Conservation (phyloP, 1,140 invertebrate species). For the Saccostrea glomerata region DNA sequence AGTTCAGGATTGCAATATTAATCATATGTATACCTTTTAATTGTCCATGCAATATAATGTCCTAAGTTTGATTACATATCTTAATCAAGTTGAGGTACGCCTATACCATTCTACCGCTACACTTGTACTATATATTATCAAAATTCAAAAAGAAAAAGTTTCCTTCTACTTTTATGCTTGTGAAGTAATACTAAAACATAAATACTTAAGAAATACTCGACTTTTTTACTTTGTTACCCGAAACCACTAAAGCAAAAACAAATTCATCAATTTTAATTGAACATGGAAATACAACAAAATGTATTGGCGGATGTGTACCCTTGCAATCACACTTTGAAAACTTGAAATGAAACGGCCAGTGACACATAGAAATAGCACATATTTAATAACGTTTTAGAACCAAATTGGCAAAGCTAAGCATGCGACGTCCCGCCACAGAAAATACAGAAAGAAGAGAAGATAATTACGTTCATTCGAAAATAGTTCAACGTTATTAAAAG, state of each 20-base stretch:
- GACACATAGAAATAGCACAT: conserved; percentile 31
- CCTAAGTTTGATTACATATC: background rate
- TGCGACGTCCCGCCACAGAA: conserved; percentile 2
- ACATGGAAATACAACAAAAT: conserved; percentile 1
- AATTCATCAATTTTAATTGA: conserved; percentile 26
- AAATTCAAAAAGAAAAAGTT: background rate
- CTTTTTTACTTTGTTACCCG: conserved; percentile 9
- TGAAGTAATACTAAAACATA: background rate
- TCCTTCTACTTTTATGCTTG: background rate
- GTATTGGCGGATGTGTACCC: background rate
- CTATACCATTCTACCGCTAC: background rate
- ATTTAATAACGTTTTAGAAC: conserved; percentile 37
- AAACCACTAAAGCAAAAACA: background rate
- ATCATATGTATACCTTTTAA: background rate
- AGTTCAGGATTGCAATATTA: no score
- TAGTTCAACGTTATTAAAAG: conserved; percentile 38
- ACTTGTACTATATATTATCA: background rate
- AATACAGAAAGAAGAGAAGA: conserved; percentile 26
- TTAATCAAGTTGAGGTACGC: background rate
- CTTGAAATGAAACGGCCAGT: background rate
- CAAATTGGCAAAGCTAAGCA: conserved; percentile 25
- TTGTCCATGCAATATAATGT: background rate
- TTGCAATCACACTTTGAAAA: conserved; percentile 30
- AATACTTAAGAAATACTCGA: background rate
- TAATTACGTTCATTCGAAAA: conserved; percentile 26